Conservation (phyloP, 2,113 vertebrate species). For the Chinchilla lanigera region DNA sequence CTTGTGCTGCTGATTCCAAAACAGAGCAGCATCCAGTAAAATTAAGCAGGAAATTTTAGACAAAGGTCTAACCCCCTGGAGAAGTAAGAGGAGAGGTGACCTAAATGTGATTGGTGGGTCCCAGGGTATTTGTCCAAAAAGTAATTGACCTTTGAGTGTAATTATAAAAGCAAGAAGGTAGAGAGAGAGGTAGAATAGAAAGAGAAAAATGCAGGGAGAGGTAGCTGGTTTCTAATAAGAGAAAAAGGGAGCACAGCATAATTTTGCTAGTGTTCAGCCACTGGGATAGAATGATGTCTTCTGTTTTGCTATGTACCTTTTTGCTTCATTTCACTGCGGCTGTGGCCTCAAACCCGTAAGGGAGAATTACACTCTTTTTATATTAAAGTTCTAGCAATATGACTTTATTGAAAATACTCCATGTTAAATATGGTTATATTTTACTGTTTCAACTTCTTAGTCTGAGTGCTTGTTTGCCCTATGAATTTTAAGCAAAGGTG, state of each 20-base stretch:
- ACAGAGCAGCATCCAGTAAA: slow-evolving; percentile 28
- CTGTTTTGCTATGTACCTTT: slow-evolving; percentile 31
- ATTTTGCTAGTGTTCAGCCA: not conserved
- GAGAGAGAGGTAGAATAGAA: not conserved
- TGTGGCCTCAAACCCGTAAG: slow-evolving; percentile 72
- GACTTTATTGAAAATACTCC: not conserved
- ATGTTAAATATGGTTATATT: not conserved
- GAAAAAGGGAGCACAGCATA: not conserved
- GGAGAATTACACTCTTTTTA: not conserved
- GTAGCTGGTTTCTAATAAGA: not conserved
- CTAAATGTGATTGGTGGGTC: not conserved
- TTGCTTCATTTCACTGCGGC: slow-evolving; percentile 43
- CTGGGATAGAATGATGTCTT: not conserved
- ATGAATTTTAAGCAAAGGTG: not conserved
- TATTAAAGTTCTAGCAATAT: not conserved
- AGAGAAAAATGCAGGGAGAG: not conserved
- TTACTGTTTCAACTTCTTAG: not conserved
- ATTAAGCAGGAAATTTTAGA: slow-evolving; percentile 54
- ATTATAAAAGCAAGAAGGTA: slow-evolving; percentile 62
- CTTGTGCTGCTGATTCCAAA: slow-evolving; percentile 29
- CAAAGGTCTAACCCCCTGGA: not conserved
- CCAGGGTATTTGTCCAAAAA: not conserved
- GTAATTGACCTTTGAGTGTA: not conserved
- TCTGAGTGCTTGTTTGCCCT: not conserved
- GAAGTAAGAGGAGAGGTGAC: not conserved